Evolutionary conservation across 2,888 invertebrate genomes (phyloP).

Genomic region (Catocala fraxini): DNA sequence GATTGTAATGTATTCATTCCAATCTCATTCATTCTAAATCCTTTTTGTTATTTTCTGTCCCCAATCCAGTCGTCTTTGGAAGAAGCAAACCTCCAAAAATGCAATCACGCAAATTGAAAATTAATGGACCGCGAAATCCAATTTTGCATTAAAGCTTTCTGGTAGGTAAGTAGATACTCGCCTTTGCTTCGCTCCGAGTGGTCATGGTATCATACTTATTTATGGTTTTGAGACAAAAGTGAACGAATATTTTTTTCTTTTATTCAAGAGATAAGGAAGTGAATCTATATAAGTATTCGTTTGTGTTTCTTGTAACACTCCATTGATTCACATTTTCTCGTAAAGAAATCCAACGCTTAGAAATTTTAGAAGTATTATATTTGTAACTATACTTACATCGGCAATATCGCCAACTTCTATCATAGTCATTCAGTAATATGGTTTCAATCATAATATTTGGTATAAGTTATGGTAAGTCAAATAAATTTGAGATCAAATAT

Average conservation of each 20-base stretch:
- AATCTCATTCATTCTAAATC: slow-evolving; percentile 72
- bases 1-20: slow-evolving; percentile 75
- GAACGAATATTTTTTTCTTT: slow-evolving; percentile 13
- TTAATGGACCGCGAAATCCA: slow-evolving; percentile 86
- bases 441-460: too few relatives aligned
- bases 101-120: slow-evolving; percentile 87
- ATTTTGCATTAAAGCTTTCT: slow-evolving; percentile 84
- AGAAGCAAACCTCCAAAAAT: slow-evolving; percentile 85
- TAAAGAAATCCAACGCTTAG: too few relatives aligned
- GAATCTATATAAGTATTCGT: background rate
- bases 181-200: slow-evolving; percentile 55
- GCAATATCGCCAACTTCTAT: too few relatives aligned
- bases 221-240: slow-evolving; percentile 44
- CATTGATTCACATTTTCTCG: background rate
- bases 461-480: too few relatives aligned
- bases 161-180: slow-evolving; percentile 70
- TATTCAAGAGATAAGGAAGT: slow-evolving; percentile 6
- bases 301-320: background rate
- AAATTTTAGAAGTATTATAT: too few relatives aligned
- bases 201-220: slow-evolving; percentile 52
- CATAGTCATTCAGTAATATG: too few relatives aligned
- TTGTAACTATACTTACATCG: too few relatives aligned
- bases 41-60: slow-evolving; percentile 81
- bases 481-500: too few relatives aligned
- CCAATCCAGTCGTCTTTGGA: slow-evolving; percentile 75